Percentiles rank a stretch among this genome's conserved stretches.
Evolutionary conservation across 2,113 vertebrate species (phyloP).

Genomic region (Pteropus alecto): DNA sequence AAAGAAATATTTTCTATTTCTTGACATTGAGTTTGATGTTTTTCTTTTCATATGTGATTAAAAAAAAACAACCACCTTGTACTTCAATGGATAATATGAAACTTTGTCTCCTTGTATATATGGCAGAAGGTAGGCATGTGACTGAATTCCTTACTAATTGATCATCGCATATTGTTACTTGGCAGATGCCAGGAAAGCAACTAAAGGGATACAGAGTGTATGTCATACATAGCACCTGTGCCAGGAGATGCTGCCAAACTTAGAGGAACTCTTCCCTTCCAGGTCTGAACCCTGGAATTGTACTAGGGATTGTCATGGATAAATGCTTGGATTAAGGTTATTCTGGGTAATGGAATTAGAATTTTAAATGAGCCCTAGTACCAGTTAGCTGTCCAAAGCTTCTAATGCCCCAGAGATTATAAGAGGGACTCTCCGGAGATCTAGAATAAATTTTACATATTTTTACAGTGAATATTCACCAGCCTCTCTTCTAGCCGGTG

Average conservation of each 20-base stretch:
- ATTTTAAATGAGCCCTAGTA: background rate
- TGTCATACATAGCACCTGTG: background rate
- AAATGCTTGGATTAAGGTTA: background rate
- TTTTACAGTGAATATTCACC: background rate
- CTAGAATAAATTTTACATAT: background rate
- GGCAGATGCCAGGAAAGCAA: background rate
- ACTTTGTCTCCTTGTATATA: background rate
- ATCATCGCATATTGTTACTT: background rate
- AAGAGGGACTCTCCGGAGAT: background rate
- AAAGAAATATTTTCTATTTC: constrained; percentile 4
- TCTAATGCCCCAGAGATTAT: background rate
- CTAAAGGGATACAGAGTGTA: background rate
- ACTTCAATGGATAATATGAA: background rate
- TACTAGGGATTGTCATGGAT: background rate
- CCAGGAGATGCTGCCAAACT: background rate
- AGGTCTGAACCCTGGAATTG: background rate
- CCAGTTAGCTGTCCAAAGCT: background rate
- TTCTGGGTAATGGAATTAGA: background rate
- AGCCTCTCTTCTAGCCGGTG: background rate
- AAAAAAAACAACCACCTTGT: background rate
- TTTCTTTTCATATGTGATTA: background rate
- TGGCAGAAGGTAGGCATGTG: background rate
- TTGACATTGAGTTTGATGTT: background rate
- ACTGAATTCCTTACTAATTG: background rate
- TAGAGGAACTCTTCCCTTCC: background rate